Conservation (phyloP, 2,797 vertebrate genomes). For the Cyprinodon diabolis region DNA sequence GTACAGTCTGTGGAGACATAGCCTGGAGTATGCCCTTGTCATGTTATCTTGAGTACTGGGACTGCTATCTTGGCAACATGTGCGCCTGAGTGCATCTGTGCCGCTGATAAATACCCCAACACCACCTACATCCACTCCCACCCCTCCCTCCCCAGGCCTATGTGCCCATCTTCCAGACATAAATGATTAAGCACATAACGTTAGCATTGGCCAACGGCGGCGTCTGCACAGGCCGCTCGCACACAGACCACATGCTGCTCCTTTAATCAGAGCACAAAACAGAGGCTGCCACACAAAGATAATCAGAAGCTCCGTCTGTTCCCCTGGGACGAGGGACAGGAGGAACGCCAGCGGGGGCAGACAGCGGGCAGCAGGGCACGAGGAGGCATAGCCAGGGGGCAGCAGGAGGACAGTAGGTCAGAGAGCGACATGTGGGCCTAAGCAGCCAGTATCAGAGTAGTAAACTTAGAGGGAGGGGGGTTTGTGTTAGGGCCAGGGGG, state of each 20-base stretch:
- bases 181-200: constrained; percentile 81
- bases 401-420: constrained; percentile 66
- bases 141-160: constrained; percentile 50
- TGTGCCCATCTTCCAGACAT: constrained; percentile 76
- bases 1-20: constrained; percentile 43
- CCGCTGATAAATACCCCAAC: constrained; percentile 60
- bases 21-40: constrained; percentile 46
- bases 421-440: constrained; percentile 37
- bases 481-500: constrained; percentile 61
- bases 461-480: constrained; percentile 18
- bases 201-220: constrained; percentile 74
- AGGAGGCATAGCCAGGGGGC: constrained; percentile 52
- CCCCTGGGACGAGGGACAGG: constrained; percentile 38
- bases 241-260: constrained; percentile 79
- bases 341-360: constrained; percentile 21
- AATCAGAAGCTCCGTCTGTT: constrained; percentile 71
- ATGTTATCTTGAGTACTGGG: constrained; percentile 52
- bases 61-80: constrained; percentile 62
- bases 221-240: constrained; percentile 60
- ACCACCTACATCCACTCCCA: constrained; percentile 16
- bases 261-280: constrained; percentile 81
- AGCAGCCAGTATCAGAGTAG: constrained; percentile 28
- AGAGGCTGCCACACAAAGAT: constrained; percentile 72
- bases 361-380: constrained; percentile 40
- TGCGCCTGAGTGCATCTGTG: constrained; percentile 62